Evolutionary conservation across 2,113 vertebrate species (phyloP), one percentile per base, ranked within the genome.

Genomic region (Epinephelus moara): DNA sequence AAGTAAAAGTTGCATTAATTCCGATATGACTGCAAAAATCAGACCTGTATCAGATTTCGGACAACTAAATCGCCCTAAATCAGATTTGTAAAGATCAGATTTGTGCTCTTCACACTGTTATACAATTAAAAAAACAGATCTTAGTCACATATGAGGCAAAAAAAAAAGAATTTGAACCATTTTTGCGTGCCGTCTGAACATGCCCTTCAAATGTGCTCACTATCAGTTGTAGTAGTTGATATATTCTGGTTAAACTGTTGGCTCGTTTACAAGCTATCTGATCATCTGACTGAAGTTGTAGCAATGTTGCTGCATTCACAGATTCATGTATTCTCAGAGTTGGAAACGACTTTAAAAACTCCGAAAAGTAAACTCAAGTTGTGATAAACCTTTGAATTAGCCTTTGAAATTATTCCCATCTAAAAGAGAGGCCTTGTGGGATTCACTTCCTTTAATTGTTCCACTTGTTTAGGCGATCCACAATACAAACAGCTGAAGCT

Each of bases 401-500:
- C 18, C 37, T 45, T 66, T 50, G 3, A 53, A 71, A 42, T 25
- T 0, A 23, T 64, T 33, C 52, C 13, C 12, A 7, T 1, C 69
- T 59, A 18, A 84, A 61, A 66, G 53, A n/a, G 68, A 25, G 71
- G 49, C 66, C 75, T 68, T 71, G 33, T 37, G 49, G 23, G 25
- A 56, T 71, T 45, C 12, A 55, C 8, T 79, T 74, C 17, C 60
- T 80, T 63, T 12, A 55, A 30, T 76, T 55, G 37, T 66, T 67
- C 50, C 17, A 71, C 30, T 70, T 78, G 37, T 76, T 83, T 18
- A 62, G 81, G 66, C 33, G 40, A 72, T 66, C 63, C 62, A 23
- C 63, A 77, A 74, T 25, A 75, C 67, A 70, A 77, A 80, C 78
- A 62, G 45, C 37, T 49, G 61, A 73, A 86, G 87, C 89, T 53